These are phyloP conservation scores for Mallotus villosus DNA, from an alignment of 2,797 vertebrate species.

Conservation along the genomic window DNA sequence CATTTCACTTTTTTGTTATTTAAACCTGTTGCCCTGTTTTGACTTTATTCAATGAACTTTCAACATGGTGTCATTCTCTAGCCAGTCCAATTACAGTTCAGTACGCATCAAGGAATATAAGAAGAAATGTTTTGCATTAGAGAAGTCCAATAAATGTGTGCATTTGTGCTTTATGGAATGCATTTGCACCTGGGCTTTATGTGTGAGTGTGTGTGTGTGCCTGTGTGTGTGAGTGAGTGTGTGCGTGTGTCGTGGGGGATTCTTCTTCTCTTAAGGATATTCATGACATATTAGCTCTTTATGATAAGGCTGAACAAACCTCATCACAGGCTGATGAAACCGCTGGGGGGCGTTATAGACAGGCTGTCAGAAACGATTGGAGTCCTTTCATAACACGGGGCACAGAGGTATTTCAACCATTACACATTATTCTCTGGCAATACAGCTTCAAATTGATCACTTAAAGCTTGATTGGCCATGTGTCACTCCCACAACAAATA, in stretches of 20 bases:
- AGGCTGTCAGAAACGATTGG: constrained; percentile 50
- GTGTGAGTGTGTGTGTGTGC: background rate
- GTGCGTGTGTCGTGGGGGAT: background rate
- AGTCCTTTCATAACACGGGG: constrained; percentile 50
- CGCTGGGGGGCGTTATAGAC: constrained; percentile 44
- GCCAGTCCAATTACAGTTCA: constrained; percentile 13
- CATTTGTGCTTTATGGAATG: constrained; percentile 26
- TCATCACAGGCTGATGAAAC: constrained; percentile 23
- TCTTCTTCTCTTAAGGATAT: constrained; percentile 5
- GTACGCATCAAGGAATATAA: constrained; percentile 35
- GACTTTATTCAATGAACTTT: background rate
- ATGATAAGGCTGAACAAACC: constrained; percentile 19
- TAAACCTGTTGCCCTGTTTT: background rate
- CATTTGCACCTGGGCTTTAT: constrained; percentile 21
- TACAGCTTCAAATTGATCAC: constrained; percentile 59
- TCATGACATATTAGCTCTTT: background rate
- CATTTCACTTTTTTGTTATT: constrained; percentile 32
- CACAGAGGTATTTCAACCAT: constrained; percentile 60
- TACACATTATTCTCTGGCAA: constrained; percentile 52
- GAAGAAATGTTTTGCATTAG: constrained; percentile 50
- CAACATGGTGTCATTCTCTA: constrained; percentile 37
- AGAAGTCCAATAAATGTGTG: constrained; percentile 62
- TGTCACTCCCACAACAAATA: constrained; percentile 35
- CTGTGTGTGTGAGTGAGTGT: background rate
- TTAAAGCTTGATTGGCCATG: constrained; percentile 60